Percentiles rank a stretch among this genome's conserved stretches.
Conservation (phyloP, 2,797 vertebrate species). For the Sternotherus odoratus region DNA sequence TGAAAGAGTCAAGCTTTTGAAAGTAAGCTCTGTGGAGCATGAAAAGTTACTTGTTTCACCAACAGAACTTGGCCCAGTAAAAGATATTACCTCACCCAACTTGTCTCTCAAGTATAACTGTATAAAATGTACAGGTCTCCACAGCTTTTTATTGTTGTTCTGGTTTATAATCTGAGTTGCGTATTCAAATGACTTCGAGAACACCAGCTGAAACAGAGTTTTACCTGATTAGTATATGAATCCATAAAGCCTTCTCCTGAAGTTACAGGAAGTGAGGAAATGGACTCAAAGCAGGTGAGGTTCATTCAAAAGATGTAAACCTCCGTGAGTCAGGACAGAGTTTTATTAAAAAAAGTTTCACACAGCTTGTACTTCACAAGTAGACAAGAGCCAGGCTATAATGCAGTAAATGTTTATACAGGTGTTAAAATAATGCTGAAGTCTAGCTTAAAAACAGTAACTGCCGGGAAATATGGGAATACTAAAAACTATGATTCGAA, state of each 20-base stretch:
- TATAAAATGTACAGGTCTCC: neutral
- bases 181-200: neutral
- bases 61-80: neutral
- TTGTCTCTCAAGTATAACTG: neutral
- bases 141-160: neutral
- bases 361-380: neutral
- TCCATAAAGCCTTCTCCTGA: neutral
- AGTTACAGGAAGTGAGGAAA: neutral
- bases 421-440: neutral
- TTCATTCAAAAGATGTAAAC: neutral
- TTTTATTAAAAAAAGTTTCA: neutral
- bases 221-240: neutral
- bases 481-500: neutral
- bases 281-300: neutral
- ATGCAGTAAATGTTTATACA: neutral
- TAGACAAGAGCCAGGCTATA: neutral
- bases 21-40: neutral
- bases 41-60: neutral
- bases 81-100: neutral
- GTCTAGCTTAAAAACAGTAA: neutral
- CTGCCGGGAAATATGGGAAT: neutral
- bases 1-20: neutral
- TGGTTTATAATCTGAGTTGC: neutral
- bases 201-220: neutral
- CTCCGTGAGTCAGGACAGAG: neutral